phyloP scores from a whole-genome alignment of 2,797 vertebrate genomes.

The Hydrocynus forskahlii region DNA sequence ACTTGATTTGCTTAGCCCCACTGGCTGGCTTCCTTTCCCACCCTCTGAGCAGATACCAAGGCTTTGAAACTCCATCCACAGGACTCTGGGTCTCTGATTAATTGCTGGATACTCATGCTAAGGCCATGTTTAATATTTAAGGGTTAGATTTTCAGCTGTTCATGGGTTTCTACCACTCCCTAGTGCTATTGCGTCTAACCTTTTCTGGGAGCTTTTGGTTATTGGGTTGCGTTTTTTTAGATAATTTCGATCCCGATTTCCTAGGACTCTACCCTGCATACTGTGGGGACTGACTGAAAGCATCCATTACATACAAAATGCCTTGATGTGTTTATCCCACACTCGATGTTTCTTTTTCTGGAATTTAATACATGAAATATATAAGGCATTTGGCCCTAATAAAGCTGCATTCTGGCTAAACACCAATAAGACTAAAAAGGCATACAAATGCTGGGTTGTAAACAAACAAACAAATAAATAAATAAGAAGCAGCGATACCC shows the following conservation, averaged over 20 bases:
- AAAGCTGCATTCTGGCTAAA: slow-evolving; percentile 17
- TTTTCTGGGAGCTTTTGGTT: not conserved
- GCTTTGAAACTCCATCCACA: slow-evolving; percentile 37
- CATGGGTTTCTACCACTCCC: not conserved
- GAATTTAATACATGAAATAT: not conserved
- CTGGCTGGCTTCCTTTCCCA: slow-evolving; percentile 29
- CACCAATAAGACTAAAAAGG: not conserved
- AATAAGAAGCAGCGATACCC: slow-evolving; percentile 60
- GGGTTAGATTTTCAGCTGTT: slow-evolving; percentile 7
- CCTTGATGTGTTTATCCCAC: not conserved
- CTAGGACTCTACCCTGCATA: not conserved
- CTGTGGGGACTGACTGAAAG: not conserved
- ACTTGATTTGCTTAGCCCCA: slow-evolving; percentile 16
- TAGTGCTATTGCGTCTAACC: not conserved
- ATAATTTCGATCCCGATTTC: not conserved
- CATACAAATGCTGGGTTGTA: not conserved
- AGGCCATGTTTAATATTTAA: slow-evolving; percentile 20
- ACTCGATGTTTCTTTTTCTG: not conserved
- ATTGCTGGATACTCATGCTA: slow-evolving; percentile 14
- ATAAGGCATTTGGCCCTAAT: not conserved
- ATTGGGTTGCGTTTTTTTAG: not conserved
- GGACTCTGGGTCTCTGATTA: slow-evolving; percentile 44
- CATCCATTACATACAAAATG: not conserved
- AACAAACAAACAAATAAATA: slow-evolving; percentile 65
- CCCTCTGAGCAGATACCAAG: slow-evolving; percentile 34